A percentile compares a stretch with the other conserved stretches of the same genome.
phyloP scores from a whole-genome alignment of 2,888 invertebrate genomes.

The Agapostemon virescens region DNA sequence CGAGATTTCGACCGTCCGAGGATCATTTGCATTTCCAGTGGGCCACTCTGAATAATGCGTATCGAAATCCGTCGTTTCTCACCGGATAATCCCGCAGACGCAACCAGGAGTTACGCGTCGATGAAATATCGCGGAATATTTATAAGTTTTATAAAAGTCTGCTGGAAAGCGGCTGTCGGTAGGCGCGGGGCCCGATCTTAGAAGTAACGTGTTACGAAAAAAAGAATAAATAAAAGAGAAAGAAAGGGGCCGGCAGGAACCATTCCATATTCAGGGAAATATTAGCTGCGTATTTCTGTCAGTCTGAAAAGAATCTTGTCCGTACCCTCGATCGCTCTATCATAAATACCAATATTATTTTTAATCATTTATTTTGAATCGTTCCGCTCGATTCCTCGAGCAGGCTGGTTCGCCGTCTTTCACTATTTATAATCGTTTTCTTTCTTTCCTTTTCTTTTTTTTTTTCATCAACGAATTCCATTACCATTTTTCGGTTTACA shows the following conservation, averaged over 20 bases:
- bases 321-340: conserved; percentile 1
- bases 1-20: conserved; percentile 7
- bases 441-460: no score
- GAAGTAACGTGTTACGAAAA: conserved; percentile 8
- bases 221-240: conserved; percentile 8
- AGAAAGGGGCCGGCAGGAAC: conserved; percentile 11
- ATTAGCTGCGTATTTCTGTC: conserved; percentile 8
- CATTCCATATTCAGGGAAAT: conserved; percentile 4
- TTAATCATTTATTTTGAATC: conserved; percentile 3
- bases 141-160: conserved; percentile 20
- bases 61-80: conserved; percentile 28
- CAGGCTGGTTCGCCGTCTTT: neutral
- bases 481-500: neutral
- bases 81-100: conserved; percentile 33
- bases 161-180: neutral
- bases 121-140: conserved; percentile 24
- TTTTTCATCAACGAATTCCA: neutral
- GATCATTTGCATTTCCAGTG: conserved; percentile 32
- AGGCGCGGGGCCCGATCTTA: conserved; percentile 2
- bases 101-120: conserved; percentile 23
- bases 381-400: neutral
- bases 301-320: neutral
- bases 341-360: conserved; percentile 13
- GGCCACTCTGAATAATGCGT: conserved; percentile 18
- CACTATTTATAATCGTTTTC: neutral